Conservation (phyloP, 2,797 vertebrate species). For the Syngnathus rostellatus region DNA sequence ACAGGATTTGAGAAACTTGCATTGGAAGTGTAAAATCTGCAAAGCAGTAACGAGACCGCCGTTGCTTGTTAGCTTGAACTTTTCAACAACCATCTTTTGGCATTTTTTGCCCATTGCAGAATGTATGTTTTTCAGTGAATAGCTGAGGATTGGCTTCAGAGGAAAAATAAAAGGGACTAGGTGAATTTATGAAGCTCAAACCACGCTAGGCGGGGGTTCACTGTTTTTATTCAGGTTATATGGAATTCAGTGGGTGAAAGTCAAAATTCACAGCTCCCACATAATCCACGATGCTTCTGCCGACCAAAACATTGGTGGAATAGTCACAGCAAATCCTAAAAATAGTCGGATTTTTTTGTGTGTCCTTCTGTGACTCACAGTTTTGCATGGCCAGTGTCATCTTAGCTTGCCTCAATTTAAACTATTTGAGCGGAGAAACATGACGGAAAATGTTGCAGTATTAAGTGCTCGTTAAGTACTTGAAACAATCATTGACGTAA, state of each 20-base stretch:
- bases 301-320: slow-evolving; percentile 27
- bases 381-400: slow-evolving; percentile 46
- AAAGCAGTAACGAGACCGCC: too few relatives aligned
- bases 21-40: too few relatives aligned
- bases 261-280: slow-evolving; percentile 14
- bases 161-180: neutral
- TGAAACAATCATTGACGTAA: neutral
- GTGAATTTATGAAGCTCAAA: neutral
- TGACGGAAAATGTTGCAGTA: neutral
- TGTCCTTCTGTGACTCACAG: slow-evolving; percentile 48
- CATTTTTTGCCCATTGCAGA: too few relatives aligned
- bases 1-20: too few relatives aligned
- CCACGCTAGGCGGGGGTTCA: neutral
- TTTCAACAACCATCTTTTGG: neutral
- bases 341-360: slow-evolving; percentile 37
- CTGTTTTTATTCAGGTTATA: neutral
- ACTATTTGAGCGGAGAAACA: neutral
- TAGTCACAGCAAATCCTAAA: slow-evolving; percentile 36
- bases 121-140: too few relatives aligned
- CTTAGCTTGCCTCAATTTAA: slow-evolving; percentile 29
- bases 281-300: slow-evolving; percentile 19
- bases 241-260: slow-evolving; percentile 1
- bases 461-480: neutral
- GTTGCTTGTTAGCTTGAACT: too few relatives aligned
- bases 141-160: neutral